phyloP scores from a whole-genome alignment of 2,888 invertebrate genomes.

The Euplexia lucipara region DNA sequence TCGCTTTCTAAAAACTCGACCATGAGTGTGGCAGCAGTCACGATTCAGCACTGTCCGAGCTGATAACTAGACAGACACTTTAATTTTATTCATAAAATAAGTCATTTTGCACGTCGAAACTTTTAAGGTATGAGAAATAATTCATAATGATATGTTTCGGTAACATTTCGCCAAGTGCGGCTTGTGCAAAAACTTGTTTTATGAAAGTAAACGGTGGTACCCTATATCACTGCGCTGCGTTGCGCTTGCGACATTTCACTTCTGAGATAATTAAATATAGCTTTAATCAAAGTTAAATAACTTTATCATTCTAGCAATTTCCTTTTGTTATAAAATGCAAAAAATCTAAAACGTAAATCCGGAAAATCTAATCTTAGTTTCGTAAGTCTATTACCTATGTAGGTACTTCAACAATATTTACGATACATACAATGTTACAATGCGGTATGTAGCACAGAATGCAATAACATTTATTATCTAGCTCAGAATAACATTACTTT shows the following conservation, averaged over 20 bases:
- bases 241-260: constrained; percentile 83
- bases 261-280: constrained; percentile 73
- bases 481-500: constrained; percentile 22
- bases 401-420: constrained; percentile 26
- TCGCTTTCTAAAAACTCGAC: constrained; percentile 89
- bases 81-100: constrained; percentile 32
- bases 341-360: constrained; percentile 12
- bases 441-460: constrained; percentile 45
- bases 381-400: constrained; percentile 21
- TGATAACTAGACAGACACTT: constrained; percentile 69
- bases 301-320: constrained; percentile 31
- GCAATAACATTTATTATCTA: constrained; percentile 39
- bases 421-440: constrained; percentile 31
- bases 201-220: constrained; percentile 81
- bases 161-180: constrained; percentile 52
- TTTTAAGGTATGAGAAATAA: constrained; percentile 31
- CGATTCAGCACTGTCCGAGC: constrained; percentile 76
- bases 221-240: constrained; percentile 67
- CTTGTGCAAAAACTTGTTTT: constrained; percentile 79
- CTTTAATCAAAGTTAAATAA: constrained; percentile 53
- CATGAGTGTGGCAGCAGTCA: constrained; percentile 87
- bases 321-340: constrained; percentile 18
- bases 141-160: constrained; percentile 56
- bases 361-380: constrained; percentile 23
- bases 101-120: constrained; percentile 20